Conservation (phyloP, 2,113 vertebrate species). For the Grus americana region DNA sequence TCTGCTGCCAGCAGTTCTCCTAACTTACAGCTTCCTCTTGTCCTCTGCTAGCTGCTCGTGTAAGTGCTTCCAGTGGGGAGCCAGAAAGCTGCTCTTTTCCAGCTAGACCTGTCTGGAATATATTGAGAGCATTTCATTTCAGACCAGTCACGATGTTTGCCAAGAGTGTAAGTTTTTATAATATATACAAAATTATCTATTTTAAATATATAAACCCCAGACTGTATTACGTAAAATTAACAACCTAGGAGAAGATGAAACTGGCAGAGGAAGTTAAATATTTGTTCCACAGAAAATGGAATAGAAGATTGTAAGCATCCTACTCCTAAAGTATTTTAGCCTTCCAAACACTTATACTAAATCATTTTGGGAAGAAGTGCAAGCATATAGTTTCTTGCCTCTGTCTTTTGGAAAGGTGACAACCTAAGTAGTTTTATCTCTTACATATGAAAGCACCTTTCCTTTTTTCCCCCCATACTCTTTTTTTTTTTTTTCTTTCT, state of each 20-base stretch:
- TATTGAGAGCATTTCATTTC: neutral
- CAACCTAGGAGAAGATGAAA: neutral
- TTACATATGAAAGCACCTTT: neutral
- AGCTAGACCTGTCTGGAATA: neutral
- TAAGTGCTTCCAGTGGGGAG: neutral
- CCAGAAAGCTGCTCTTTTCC: neutral
- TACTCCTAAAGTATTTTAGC: neutral
- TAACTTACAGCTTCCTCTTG: neutral
- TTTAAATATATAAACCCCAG: neutral
- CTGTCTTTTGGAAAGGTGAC: neutral
- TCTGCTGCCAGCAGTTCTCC: neutral
- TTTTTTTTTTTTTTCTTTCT: neutral
- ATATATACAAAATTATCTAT: neutral
- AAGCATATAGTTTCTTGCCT: neutral
- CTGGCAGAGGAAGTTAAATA: neutral
- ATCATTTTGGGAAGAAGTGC: neutral
- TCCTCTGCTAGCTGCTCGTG: neutral
- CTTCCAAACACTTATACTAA: neutral
- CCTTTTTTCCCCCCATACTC: rapidly evolving
- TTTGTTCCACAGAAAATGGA: neutral
- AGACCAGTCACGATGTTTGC: neutral
- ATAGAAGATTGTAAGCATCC: neutral
- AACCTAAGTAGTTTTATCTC: neutral
- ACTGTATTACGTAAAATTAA: neutral
- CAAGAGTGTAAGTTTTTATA: neutral